Percentiles rank a stretch among this genome's conserved stretches.
phyloP scores from a whole-genome alignment of 2,113 vertebrate species.

The Terrapene triunguis region DNA sequence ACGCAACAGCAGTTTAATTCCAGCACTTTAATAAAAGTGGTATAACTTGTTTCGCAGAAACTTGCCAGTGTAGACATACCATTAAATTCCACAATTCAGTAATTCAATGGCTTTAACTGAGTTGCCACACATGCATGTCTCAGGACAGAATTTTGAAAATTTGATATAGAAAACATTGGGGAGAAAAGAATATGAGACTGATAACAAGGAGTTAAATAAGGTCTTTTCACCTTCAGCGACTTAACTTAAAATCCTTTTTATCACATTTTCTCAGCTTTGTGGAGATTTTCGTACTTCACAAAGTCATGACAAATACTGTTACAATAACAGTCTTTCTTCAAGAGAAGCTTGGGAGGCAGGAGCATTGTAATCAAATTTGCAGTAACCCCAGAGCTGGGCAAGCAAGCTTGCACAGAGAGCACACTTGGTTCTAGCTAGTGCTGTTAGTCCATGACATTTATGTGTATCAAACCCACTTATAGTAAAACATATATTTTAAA shows the following conservation, averaged over 20 bases:
- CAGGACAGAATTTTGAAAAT: not conserved
- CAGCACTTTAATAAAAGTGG: too few species aligned
- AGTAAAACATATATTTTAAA: constrained; percentile 58
- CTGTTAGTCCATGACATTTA: constrained; percentile 55
- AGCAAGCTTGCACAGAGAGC: not conserved
- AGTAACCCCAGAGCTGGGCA: not conserved
- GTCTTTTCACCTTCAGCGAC: not conserved
- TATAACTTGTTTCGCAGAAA: too few species aligned
- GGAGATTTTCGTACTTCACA: not conserved
- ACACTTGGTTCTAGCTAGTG: constrained; percentile 56
- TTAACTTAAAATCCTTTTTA: not conserved
- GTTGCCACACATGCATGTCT: not conserved
- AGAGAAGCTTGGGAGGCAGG: not conserved
- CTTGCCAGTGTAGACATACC: too few species aligned
- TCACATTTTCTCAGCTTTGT: not conserved
- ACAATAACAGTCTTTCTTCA: not conserved
- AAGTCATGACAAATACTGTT: not conserved
- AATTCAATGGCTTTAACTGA: not conserved
- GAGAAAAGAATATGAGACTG: not conserved
- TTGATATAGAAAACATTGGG: not conserved
- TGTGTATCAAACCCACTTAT: constrained; percentile 53
- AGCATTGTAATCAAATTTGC: not conserved
- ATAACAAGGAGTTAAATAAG: not conserved
- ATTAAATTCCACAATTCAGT: not conserved
- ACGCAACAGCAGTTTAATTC: too few species aligned